Evolutionary conservation across 2,888 invertebrate genomes (phyloP).

Genomic region (Drosophila hamatofila): DNA sequence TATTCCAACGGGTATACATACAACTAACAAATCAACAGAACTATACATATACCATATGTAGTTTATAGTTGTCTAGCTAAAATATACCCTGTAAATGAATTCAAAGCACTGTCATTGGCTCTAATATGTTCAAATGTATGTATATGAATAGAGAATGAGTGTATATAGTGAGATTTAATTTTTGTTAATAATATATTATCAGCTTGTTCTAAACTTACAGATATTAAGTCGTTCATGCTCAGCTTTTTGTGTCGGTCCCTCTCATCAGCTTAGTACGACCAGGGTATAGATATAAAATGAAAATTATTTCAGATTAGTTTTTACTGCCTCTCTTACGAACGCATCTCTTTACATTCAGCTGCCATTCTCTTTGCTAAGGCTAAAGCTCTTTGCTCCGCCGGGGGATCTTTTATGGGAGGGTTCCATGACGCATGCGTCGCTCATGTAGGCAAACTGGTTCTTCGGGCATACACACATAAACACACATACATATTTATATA

Average conservation of each 20-base stretch:
- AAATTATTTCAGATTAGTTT: background rate
- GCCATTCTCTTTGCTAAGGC: constrained; percentile 12
- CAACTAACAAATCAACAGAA: too few relatives aligned
- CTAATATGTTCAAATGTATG: background rate
- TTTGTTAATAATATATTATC: background rate
- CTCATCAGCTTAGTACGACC: background rate
- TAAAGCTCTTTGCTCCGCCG: background rate
- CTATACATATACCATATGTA: background rate
- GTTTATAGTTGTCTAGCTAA: background rate
- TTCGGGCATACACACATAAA: background rate
- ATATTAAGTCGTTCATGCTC: background rate
- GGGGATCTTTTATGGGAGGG: background rate
- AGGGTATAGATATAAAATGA: background rate
- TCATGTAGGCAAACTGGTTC: constrained; percentile 20
- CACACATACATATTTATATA: background rate
- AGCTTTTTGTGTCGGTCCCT: background rate
- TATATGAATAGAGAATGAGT: background rate
- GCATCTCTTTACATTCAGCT: constrained; percentile 2
- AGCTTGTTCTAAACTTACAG: background rate
- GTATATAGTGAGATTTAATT: background rate
- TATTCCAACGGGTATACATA: too few relatives aligned
- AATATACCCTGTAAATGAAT: background rate
- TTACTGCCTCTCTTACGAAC: background rate
- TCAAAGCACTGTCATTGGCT: background rate
- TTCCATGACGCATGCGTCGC: constrained; percentile 6